Evolutionary conservation across 1,140 invertebrate genomes (phyloP).

Genomic region (Cylas formicarius): DNA sequence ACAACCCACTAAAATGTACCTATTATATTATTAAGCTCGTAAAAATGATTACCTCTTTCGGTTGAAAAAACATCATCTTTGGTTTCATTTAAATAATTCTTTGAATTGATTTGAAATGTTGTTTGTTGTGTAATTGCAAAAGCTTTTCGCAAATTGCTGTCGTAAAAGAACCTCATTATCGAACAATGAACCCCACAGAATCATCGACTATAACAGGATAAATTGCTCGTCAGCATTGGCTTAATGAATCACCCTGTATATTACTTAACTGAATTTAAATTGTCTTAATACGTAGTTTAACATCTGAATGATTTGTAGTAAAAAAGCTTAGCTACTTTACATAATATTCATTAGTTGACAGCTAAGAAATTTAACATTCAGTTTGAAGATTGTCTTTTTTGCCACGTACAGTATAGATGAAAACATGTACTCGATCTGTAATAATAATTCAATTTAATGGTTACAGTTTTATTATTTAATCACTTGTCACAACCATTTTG

Average conservation of each 20-base stretch:
- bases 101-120: too few species aligned
- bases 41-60: too few species aligned
- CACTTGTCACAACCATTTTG: conserved; percentile 26
- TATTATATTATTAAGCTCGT: too few species aligned
- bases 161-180: too few species aligned
- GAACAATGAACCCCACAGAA: too few species aligned
- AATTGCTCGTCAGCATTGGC: neutral
- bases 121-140: too few species aligned
- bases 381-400: conserved; percentile 23
- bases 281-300: neutral
- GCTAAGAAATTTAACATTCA: conserved; percentile 1
- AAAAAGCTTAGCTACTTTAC: neutral
- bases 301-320: neutral
- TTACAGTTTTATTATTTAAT: conserved; percentile 16
- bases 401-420: conserved; percentile 15
- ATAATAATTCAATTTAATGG: conserved; percentile 17
- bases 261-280: neutral
- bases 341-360: neutral
- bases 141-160: too few species aligned
- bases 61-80: too few species aligned
- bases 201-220: neutral
- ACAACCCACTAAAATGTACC: too few species aligned
- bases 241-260: neutral
- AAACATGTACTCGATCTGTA: conserved; percentile 24
- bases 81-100: too few species aligned